Evolutionary conservation across 2,888 invertebrate species (phyloP).

Genomic region (Ceramica pisi): DNA sequence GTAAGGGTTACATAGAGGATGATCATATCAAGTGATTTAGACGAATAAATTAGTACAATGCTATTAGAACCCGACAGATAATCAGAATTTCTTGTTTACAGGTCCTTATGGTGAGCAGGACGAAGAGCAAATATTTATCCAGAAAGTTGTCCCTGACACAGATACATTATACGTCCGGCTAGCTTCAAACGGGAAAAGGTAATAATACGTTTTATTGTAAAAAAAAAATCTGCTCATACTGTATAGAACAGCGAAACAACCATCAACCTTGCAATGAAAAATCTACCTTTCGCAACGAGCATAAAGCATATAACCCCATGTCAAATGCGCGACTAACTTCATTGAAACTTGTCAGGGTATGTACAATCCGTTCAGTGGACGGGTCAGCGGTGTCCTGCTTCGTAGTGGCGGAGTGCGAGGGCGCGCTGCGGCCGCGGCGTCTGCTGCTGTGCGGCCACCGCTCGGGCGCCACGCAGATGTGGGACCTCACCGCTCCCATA

Average conservation of each 20-base stretch:
- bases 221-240: not conserved
- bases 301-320: not conserved
- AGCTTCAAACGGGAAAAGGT: conserved; percentile 98
- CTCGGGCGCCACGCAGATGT: conserved; percentile 98
- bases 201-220: not conserved
- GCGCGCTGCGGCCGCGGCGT: conserved; percentile 97
- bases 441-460: conserved; percentile 98
- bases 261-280: not conserved
- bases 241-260: not conserved
- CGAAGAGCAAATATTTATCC: conserved; percentile 99
- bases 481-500: conserved; percentile 99
- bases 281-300: not conserved
- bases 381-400: conserved; percentile 98
- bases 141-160: conserved; percentile 99
- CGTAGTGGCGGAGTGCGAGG: conserved; percentile 99
- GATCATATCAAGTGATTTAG: too few relatives aligned
- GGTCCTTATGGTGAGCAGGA: conserved; percentile 99
- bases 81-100: conserved; percentile 62
- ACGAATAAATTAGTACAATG: too few relatives aligned
- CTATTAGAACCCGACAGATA: too few relatives aligned
- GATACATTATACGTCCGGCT: conserved; percentile 98
- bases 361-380: conserved; percentile 98
- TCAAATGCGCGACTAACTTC: not conserved
- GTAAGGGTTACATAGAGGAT: too few relatives aligned
- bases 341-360: conserved; percentile 92